Evolutionary conservation across 2,113 vertebrate species (phyloP).

Genomic region (Tragulus kanchil): DNA sequence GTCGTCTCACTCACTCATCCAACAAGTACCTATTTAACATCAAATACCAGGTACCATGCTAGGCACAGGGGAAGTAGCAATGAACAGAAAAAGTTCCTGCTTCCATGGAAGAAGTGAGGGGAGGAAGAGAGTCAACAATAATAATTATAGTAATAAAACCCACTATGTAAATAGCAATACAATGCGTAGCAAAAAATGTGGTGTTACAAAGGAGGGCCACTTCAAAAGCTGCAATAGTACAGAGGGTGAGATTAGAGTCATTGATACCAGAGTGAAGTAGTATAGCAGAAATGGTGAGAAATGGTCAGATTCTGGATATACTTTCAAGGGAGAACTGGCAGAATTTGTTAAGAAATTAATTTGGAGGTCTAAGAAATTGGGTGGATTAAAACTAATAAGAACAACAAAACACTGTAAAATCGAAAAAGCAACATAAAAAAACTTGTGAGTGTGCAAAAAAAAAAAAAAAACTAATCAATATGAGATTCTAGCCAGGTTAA

Average conservation of each 20-base stretch:
- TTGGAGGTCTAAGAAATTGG: neutral
- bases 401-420: too few relatives aligned
- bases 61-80: neutral
- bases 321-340: neutral
- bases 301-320: neutral
- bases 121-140: neutral
- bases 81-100: neutral
- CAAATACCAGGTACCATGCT: neutral
- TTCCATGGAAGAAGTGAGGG: neutral
- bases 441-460: too few relatives aligned
- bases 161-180: neutral
- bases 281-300: neutral
- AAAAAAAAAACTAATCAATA: too few relatives aligned
- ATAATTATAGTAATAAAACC: too few relatives aligned
- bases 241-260: neutral
- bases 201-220: neutral
- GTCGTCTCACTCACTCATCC: neutral
- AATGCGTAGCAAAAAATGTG: neutral
- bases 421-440: too few relatives aligned
- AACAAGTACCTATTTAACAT: neutral
- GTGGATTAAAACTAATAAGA: neutral
- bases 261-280: neutral
- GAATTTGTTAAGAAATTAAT: neutral
- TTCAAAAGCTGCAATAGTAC: neutral
- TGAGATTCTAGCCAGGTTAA: neutral